Conservation (phyloP, 2,113 vertebrate species). For the Crotalus helleri region DNA sequence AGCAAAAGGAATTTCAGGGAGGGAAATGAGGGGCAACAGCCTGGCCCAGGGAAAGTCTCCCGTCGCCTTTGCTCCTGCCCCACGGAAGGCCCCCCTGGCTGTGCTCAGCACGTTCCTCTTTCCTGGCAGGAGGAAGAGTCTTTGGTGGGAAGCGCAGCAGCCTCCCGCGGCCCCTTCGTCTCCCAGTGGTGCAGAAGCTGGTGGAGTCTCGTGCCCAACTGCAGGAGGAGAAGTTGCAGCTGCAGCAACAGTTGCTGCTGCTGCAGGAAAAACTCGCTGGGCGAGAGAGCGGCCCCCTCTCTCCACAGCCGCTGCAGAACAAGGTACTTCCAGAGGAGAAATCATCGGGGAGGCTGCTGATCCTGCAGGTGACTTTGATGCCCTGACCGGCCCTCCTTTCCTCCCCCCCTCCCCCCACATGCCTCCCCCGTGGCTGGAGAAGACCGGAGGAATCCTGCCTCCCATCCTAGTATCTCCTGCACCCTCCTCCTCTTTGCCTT, state of each 20-base stretch:
- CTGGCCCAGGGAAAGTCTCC: not conserved
- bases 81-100: too few species aligned
- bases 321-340: conserved; percentile 70
- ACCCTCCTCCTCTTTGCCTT: fast-evolving
- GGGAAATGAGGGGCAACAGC: not conserved
- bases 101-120: not conserved
- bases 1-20: not conserved
- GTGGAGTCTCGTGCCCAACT: conserved; percentile 71
- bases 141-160: conserved; percentile 52
- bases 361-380: not conserved
- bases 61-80: not conserved
- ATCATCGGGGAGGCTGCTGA: not conserved
- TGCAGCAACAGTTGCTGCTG: conserved; percentile 67
- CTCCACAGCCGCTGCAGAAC: conserved; percentile 71
- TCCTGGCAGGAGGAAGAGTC: conserved; percentile 65
- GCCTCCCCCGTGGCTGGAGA: not conserved
- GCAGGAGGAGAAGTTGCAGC: conserved; percentile 69
- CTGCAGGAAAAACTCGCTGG: conserved; percentile 65
- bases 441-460: not conserved
- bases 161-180: conserved; percentile 36
- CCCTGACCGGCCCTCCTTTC: not conserved
- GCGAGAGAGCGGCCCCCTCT: conserved; percentile 69
- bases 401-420: not conserved
- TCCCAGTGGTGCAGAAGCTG: conserved; percentile 64
- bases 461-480: not conserved